A percentile compares a stretch with the other conserved stretches of the same genome.
phyloP scores from a whole-genome alignment of 2,797 vertebrate species.

The Sebastes cheni region DNA sequence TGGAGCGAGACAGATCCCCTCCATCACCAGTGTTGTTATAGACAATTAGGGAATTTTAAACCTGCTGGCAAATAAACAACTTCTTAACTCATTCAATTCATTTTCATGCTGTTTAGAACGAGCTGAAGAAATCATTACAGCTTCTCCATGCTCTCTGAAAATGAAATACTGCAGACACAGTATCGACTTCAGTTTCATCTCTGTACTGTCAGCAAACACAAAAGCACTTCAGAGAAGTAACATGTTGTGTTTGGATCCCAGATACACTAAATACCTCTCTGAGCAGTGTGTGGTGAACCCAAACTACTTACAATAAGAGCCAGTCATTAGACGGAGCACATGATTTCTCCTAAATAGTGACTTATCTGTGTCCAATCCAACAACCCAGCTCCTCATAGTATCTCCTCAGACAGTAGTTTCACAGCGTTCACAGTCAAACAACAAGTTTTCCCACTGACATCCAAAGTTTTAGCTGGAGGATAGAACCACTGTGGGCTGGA shows the following conservation, averaged over 20 bases:
- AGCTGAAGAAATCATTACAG: conserved; percentile 14
- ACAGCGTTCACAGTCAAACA: background rate
- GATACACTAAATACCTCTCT: background rate
- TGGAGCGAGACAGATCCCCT: background rate
- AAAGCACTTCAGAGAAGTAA: background rate
- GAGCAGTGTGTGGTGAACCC: background rate
- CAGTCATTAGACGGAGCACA: background rate
- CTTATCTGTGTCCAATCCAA: background rate
- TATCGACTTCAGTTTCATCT: conserved; percentile 4
- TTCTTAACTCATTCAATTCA: background rate
- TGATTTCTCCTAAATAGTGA: background rate
- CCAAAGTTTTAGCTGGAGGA: background rate
- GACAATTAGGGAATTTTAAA: too few relatives aligned
- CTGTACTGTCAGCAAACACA: background rate
- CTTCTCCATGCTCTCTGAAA: background rate
- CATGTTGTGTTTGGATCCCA: conserved; percentile 4
- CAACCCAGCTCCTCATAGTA: background rate
- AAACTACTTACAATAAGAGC: background rate
- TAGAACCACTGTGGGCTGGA: background rate
- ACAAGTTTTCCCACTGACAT: background rate
- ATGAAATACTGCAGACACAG: conserved; percentile 13
- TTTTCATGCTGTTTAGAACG: conserved; percentile 1
- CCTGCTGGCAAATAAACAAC: background rate
- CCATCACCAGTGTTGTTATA: background rate
- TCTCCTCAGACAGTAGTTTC: background rate